Evolutionary conservation across 64 coral and sea anemone species (phyloP), one percentile per base, ranked within the genome.

Genomic region (Actinia equina): DNA sequence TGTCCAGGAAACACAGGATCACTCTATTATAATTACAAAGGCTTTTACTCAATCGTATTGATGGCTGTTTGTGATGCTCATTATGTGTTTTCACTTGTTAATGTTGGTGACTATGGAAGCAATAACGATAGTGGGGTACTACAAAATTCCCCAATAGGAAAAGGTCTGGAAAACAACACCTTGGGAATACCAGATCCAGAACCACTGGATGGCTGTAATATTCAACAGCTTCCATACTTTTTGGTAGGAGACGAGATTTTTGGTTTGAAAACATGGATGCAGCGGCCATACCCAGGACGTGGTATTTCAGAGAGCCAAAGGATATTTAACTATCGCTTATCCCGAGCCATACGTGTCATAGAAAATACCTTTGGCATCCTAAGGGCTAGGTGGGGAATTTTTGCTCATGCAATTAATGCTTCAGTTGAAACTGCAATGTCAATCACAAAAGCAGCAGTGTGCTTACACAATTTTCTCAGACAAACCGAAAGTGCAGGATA

Each of bases 261-360:
- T 86, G 83, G 89, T 22, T 86, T 91, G 44, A 57, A 91, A 63
- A 74, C 89, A 61, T 91, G 89, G 89, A 83, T 91, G 77, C 89
- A 91, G 44, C 89, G 84, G 27, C 84, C 89, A 18, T 86, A 91
- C 61, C 89, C 89, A 43, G 88, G 88, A 52, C 83, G 58, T 44
- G 37, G 76, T 11, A 69, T 86, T 54, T 71, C 89, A 57, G 83
- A 91, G 25, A 77, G 17, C 62, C 63, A 86, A 71, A 83, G 57
- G 17, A 86, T 91, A 52, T 86, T 79, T 63, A 91, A 86, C 70
- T 86, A 86, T 78, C 45, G 67, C 25, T 62, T 88, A 59, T 88
- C 87, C 52, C 71, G 87, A 55, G 87, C 77, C 9, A 88, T 76
- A 77, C 11, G 87, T 42, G 87, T 88, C 19, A 88, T 88, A 61